Conservation (phyloP, 2,113 vertebrate genomes). For the Ctenodactylus gundi region DNA sequence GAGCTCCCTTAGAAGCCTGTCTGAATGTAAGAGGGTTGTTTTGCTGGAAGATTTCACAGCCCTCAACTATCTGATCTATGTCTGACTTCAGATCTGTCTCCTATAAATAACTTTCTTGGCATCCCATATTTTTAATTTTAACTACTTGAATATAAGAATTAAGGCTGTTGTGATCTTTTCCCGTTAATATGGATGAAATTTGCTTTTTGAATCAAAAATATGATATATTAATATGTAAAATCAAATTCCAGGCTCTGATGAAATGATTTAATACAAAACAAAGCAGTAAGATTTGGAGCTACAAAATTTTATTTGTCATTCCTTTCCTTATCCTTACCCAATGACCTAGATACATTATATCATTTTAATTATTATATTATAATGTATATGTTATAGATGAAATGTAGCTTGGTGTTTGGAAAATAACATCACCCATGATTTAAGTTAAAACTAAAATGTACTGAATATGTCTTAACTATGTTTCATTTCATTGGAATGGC, state of each 20-base stretch:
- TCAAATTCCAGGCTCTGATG: not conserved
- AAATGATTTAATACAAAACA: not conserved
- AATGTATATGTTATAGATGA: not conserved
- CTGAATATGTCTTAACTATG: not conserved
- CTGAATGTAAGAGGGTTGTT: too few species aligned
- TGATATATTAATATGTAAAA: not conserved
- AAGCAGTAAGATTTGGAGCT: not conserved
- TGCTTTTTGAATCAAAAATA: not conserved
- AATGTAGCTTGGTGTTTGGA: not conserved
- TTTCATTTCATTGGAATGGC: not conserved
- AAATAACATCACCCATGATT: not conserved
- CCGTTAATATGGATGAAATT: not conserved
- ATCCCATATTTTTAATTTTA: not conserved
- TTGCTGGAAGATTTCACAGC: too few species aligned
- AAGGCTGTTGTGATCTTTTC: not conserved
- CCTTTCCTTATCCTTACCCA: not conserved
- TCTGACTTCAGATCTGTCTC: too few species aligned
- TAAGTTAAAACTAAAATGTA: not conserved
- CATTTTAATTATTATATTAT: not conserved
- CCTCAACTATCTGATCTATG: too few species aligned
- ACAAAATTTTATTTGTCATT: not conserved
- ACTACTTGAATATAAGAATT: not conserved
- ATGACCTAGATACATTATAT: not conserved
- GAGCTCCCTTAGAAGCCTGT: too few species aligned
- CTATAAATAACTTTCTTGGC: too few species aligned